Base-by-base conservation (phyloP, 2,113 vertebrate species). In the Pycnonotus jocosus region DNA sequence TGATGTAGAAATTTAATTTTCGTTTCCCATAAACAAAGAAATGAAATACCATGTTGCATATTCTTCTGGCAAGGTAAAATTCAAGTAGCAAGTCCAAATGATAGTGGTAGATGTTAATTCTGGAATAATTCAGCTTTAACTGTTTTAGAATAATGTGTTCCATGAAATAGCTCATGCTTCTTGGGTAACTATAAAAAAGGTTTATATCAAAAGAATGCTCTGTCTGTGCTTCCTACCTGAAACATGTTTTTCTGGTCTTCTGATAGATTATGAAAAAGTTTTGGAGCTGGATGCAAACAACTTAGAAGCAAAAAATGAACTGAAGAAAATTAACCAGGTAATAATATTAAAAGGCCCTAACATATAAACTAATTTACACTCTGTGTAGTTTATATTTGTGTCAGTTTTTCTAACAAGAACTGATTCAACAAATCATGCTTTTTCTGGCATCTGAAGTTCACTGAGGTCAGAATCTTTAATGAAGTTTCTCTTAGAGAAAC, bases 201-300 rank as follows among this genome's bases (percentile, higher is more conserved):
- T 10, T 80, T 61, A 7, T 81, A 9, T 80, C 28, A 76, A 14
- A 88, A 69, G 37, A 70, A 40, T 28, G 4, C 4, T 82, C 3
- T 50, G 2, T 28, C 33, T 77, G 4, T 90, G 9, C 17, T 81
- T 90, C 17, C 19, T 70, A 73, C 22, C 56, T 86, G 56, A 84
- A 86, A 37, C 4, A 1, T n/a, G 76, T 23, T 93, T 85, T 86
- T 92, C 33, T 66, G 89, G 7, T 96, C 3, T 93, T 65, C 76
- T 97, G 24, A 38, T 66, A 99, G 99, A 99, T 98, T 99, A 99
- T 96, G 98, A 99, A 96, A 98, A 95, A 80, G 98, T 99, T 79
- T 97, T 99, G 80, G 97, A 98, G 94, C 93, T 99, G 60, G 99
- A 99, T 82, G 97, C 98, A 30, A 98, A 97, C 88, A 99, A 99